Percentiles rank a stretch among this genome's conserved stretches.
These are phyloP conservation scores for Sebastes baramenuke DNA, from an alignment of 2,797 vertebrate species.

Conservation along the genomic window DNA sequence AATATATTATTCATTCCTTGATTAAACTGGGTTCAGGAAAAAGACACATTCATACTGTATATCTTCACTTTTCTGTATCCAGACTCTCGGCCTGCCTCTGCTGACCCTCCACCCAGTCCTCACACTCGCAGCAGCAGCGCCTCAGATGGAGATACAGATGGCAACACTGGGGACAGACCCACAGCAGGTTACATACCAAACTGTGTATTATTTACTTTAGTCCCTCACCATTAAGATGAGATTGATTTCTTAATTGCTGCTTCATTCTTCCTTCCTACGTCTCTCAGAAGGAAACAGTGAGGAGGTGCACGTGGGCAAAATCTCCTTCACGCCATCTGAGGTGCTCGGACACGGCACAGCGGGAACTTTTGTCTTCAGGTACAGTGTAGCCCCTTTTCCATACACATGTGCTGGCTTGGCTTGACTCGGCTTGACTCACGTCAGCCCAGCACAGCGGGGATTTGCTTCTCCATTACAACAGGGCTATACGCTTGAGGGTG, in stretches of 20 bases:
- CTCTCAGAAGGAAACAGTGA: slow-evolving; percentile 72
- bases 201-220: not conserved
- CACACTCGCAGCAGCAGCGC: slow-evolving; percentile 30
- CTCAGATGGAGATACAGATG: slow-evolving; percentile 48
- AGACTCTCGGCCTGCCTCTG: slow-evolving; percentile 39
- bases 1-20: not conserved
- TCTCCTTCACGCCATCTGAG: slow-evolving; percentile 89
- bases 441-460: no score
- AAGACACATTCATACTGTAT: not conserved
- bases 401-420: no score
- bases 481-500: no score
- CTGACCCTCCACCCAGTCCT: slow-evolving; percentile 38
- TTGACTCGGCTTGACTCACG: no score
- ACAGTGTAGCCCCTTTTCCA: not conserved
- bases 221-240: not conserved
- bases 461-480: no score
- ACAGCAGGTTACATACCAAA: slow-evolving; percentile 45
- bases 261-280: not conserved
- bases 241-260: not conserved
- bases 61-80: slow-evolving; percentile 15
- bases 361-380: slow-evolving; percentile 94
- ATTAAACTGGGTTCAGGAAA: not conserved
- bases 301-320: slow-evolving; percentile 89
- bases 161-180: slow-evolving; percentile 1
- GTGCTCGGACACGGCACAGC: slow-evolving; percentile 92